These are phyloP conservation scores for Aphyosemion australe DNA, from an alignment of 2,113 vertebrate species.

Conservation along the genomic window DNA sequence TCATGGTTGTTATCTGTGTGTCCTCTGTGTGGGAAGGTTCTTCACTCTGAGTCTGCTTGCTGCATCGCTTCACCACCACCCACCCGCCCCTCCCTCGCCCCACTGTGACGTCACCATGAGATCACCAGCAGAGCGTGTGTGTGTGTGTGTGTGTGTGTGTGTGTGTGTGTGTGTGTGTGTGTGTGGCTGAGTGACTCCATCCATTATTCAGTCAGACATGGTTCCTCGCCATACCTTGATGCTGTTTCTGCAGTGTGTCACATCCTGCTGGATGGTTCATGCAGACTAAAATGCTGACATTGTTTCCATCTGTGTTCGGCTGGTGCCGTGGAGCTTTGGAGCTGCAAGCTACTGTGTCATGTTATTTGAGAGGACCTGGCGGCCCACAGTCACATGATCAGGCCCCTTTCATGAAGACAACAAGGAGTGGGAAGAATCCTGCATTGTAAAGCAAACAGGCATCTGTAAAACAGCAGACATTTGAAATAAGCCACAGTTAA, in stretches of 20 bases:
- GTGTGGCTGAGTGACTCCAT: slow-evolving; percentile 39
- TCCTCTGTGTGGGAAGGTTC: slow-evolving; percentile 27
- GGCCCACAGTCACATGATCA: slow-evolving; percentile 16
- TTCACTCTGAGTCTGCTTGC: slow-evolving; percentile 15
- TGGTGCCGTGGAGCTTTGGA: neutral
- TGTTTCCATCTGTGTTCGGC: neutral
- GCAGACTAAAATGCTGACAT: neutral
- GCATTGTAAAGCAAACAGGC: neutral
- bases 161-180: too few relatives aligned
- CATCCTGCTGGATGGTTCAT: neutral
- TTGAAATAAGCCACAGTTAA: too few relatives aligned
- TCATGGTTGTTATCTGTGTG: slow-evolving; percentile 42
- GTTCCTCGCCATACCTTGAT: neutral
- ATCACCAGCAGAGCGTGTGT: slow-evolving; percentile 44
- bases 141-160: slow-evolving; percentile 20
- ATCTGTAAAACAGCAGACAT: too few relatives aligned
- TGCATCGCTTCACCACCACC: slow-evolving; percentile 29
- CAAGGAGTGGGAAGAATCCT: slow-evolving; percentile 1
- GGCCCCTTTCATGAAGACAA: slow-evolving; percentile 4
- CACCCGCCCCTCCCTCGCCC: slow-evolving; percentile 23
- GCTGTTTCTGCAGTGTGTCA: slow-evolving; percentile 7
- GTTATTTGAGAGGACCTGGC: slow-evolving; percentile 6
- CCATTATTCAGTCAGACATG: slow-evolving; percentile 58
- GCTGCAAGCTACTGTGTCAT: slow-evolving; percentile 10
- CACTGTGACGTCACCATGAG: slow-evolving; percentile 67